Percentiles rank a stretch among this genome's conserved stretches.
These are phyloP conservation scores for Coryphaenoides rupestris DNA, from an alignment of 2,113 vertebrate genomes.

Conservation along the genomic window DNA sequence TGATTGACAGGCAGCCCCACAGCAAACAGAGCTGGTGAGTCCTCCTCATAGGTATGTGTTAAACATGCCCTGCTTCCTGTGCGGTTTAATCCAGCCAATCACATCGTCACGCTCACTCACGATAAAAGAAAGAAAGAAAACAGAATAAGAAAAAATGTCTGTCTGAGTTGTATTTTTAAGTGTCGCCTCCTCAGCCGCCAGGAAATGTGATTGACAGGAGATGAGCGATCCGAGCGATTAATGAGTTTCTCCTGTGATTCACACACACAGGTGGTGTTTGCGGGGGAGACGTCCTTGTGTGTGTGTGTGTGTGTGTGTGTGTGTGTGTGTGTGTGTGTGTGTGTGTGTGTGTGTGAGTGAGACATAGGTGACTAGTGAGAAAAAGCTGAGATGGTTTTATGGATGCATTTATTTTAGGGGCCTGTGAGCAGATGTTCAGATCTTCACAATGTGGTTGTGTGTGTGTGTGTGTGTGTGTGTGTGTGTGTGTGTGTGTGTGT, in stretches of 20 bases:
- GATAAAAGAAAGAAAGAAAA: no score
- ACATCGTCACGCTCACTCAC: neutral
- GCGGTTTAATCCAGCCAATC: neutral
- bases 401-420: no score
- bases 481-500: neutral
- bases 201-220: neutral
- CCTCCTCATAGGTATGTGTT: neutral
- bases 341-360: neutral
- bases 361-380: no score
- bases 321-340: neutral
- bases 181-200: neutral
- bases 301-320: neutral
- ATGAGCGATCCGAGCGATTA: neutral
- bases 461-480: neutral
- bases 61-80: neutral
- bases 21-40: neutral
- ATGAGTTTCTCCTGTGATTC: neutral
- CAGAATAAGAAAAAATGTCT: neutral
- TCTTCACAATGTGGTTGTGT: no score
- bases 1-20: no score
- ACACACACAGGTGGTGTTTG: neutral
- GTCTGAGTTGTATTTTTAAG: neutral
- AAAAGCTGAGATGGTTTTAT: no score
- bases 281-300: neutral
- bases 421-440: no score